Evolutionary conservation across 2,797 vertebrate species (phyloP).

Genomic region (Microctenopoma lineatum): DNA sequence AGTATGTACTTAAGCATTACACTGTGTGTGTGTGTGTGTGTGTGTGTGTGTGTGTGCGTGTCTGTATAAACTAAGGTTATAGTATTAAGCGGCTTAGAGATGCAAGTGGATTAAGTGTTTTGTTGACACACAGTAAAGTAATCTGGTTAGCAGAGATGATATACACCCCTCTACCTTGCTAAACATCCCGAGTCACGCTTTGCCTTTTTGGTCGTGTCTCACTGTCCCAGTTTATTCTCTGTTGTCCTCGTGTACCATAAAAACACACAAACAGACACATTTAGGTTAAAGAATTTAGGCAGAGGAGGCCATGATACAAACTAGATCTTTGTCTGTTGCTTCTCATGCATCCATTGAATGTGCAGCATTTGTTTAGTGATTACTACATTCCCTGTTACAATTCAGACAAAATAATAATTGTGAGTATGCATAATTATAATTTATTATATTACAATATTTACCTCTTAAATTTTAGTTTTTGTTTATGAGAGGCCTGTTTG

Average conservation of each 20-base stretch:
- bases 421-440: too few species aligned
- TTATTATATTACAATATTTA: too few species aligned
- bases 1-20: not conserved
- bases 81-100: conserved; percentile 72
- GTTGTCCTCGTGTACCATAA: not conserved
- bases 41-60: conserved; percentile 19
- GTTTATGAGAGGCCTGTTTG: not conserved
- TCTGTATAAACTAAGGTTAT: conserved; percentile 59
- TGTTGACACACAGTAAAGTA: conserved; percentile 76
- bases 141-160: conserved; percentile 64
- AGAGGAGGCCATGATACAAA: conserved; percentile 7
- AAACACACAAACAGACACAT: conserved; percentile 4
- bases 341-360: not conserved
- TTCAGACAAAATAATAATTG: not conserved
- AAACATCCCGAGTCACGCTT: not conserved
- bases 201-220: not conserved
- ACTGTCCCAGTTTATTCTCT: not conserved
- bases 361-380: not conserved
- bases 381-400: not conserved
- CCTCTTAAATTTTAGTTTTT: not conserved
- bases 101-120: conserved; percentile 70
- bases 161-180: conserved; percentile 23
- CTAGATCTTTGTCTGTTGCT: conserved; percentile 18
- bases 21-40: conserved; percentile 17
- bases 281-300: conserved; percentile 1